Conservation (phyloP, 2,113 vertebrate species). For the Lasiurus cinereus region DNA sequence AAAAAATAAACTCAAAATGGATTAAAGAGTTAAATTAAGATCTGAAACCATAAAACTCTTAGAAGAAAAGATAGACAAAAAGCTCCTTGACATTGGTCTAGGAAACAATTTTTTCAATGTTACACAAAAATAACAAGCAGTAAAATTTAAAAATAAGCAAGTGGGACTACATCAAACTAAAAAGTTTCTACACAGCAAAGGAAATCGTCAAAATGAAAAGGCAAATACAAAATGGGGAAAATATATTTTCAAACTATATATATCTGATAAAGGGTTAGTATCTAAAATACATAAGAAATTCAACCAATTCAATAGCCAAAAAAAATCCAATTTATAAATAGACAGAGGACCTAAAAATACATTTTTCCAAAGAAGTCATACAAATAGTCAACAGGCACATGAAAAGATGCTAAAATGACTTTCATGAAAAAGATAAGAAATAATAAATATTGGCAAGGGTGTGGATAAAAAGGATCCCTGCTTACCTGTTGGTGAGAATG, state of each 20-base stretch:
- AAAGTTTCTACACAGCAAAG: neutral
- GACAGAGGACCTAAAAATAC: neutral
- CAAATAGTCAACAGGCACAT: neutral
- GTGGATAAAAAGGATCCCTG: neutral
- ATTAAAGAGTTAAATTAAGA: neutral
- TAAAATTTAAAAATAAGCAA: neutral
- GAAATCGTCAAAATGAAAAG: neutral
- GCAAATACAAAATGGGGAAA: neutral
- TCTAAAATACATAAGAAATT: neutral
- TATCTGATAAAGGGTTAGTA: neutral
- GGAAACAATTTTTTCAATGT: neutral
- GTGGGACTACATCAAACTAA: neutral
- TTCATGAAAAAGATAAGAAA: neutral
- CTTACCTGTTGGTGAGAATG: neutral
- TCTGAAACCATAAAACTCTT: neutral
- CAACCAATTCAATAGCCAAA: neutral
- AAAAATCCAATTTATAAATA: neutral
- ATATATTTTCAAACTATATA: neutral
- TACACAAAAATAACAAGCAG: neutral
- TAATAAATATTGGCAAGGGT: neutral
- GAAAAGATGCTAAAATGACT: neutral
- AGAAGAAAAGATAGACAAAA: neutral
- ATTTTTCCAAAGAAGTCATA: neutral
- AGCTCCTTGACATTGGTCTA: neutral
- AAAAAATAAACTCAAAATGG: neutral